Evolutionary conservation across 2,888 invertebrate genomes (phyloP), one percentile per base, ranked within the genome.

Genomic region (Drosophila robusta): DNA sequence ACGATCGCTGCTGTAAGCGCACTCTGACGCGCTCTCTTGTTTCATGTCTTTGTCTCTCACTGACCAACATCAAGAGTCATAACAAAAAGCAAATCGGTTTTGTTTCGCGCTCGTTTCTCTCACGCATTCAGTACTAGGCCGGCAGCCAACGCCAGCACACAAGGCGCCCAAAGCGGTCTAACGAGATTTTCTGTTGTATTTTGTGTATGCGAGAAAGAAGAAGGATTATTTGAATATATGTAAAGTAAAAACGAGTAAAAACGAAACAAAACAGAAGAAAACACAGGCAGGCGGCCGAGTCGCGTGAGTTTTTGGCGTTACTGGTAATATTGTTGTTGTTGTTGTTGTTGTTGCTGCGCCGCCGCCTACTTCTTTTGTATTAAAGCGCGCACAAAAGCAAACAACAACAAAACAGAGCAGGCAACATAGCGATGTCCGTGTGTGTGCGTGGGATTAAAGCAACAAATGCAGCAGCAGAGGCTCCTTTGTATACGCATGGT

Each of bases 71-170:
- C 68, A 56, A 55, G 42, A 58, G 58, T 55, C 56, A 56, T 42
- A 58, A 11, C 32, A 32, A 9, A 39, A 66, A 42, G 68, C 50
- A 51, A 70, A 55, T 45, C 16, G 42, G 68, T 50, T 47, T 26
- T 18, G 50, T 56, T 38, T 56, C 46, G 75, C 41, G 78, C 22
- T 55, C 44, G 39, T 38, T 36, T 57, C 36, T 46, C 50, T 50
- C 39, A 41, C 42, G 8, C 44, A 45, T 18, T 75, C 64, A 75
- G 75, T 75, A 61, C 29, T 42, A 49, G 46, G 39, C 38, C 42
- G 70, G 45, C 75, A 56, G 64, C 57, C 85, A 75, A 50, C 75
- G 64, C 38, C 61, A 79, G 42, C 68, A 62, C 47, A 86, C 47
- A 86, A 75, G 65, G 52, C 78, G 34, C 24, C 16, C 42, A 29